Evolutionary conservation across 1,140 invertebrate species (phyloP).

Genomic region (Neodiprion fabricii): DNA sequence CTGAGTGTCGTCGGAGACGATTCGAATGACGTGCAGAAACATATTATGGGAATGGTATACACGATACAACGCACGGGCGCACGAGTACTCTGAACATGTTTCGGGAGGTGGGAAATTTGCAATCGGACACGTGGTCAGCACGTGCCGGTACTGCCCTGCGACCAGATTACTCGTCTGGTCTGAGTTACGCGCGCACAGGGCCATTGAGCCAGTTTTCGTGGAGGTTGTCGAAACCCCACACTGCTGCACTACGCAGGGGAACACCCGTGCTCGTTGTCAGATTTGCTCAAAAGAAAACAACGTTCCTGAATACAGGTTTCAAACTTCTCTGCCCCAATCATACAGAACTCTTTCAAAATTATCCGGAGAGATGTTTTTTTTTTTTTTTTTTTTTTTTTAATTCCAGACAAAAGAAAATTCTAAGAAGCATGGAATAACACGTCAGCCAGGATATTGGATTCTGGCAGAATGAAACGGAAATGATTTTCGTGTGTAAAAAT

Average conservation of each 20-base stretch:
- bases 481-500: too few relatives aligned
- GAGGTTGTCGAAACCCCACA: conserved; percentile 18
- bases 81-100: conserved; percentile 17
- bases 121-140: conserved; percentile 32
- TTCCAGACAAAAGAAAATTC: too few relatives aligned
- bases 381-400: too few relatives aligned
- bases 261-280: too few relatives aligned
- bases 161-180: conserved; percentile 21
- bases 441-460: too few relatives aligned
- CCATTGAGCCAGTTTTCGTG: conserved; percentile 23
- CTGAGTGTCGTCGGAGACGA: neutral
- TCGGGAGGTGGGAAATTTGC: conserved; percentile 27
- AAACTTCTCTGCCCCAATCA: too few relatives aligned
- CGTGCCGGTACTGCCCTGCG: conserved; percentile 20
- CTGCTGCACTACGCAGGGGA: conserved; percentile 17
- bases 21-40: conserved; percentile 14
- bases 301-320: too few relatives aligned
- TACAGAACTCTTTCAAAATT: too few relatives aligned
- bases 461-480: too few relatives aligned
- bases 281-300: too few relatives aligned
- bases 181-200: conserved; percentile 21
- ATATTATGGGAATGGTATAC: conserved; percentile 30
- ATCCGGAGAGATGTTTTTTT: too few relatives aligned
- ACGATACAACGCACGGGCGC: conserved; percentile 21
- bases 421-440: too few relatives aligned